These are phyloP conservation scores for Drosophila pandora DNA, from an alignment of 1,140 invertebrate genomes.

Conservation along the genomic window DNA sequence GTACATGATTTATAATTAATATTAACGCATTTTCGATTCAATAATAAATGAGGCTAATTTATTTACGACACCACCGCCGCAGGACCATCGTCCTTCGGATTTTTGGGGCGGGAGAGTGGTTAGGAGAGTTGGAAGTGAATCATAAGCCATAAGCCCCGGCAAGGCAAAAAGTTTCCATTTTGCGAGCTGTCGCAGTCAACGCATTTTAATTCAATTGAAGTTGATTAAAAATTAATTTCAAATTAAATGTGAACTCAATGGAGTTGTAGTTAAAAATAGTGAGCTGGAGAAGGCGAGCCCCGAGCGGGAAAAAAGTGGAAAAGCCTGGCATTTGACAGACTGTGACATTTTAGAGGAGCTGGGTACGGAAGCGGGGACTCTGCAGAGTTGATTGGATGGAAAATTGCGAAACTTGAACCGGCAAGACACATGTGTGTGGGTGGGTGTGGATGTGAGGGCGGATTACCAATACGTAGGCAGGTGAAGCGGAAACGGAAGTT, in stretches of 20 bases:
- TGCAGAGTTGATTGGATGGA: conserved; percentile 38
- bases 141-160: background rate
- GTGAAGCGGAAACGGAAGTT: conserved; percentile 74
- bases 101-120: background rate
- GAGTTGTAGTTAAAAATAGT: conserved; percentile 51
- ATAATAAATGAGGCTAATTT: conserved; percentile 72
- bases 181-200: conserved; percentile 29
- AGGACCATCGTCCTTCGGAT: background rate
- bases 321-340: conserved; percentile 37
- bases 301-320: background rate
- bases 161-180: conserved; percentile 18
- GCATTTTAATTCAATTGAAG: conserved; percentile 74
- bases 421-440: conserved; percentile 12
- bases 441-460: conserved; percentile 5
- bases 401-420: conserved; percentile 65
- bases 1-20: conserved; percentile 61
- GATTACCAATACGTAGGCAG: conserved; percentile 54
- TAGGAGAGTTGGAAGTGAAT: background rate
- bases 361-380: no score
- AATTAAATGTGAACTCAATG: conserved; percentile 76
- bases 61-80: conserved; percentile 51
- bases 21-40: conserved; percentile 64
- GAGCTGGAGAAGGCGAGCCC: background rate
- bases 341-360: conserved; percentile 22
- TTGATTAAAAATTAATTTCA: conserved; percentile 78